Conservation (phyloP, 1,140 invertebrate genomes). For the Spodoptera litura region DNA sequence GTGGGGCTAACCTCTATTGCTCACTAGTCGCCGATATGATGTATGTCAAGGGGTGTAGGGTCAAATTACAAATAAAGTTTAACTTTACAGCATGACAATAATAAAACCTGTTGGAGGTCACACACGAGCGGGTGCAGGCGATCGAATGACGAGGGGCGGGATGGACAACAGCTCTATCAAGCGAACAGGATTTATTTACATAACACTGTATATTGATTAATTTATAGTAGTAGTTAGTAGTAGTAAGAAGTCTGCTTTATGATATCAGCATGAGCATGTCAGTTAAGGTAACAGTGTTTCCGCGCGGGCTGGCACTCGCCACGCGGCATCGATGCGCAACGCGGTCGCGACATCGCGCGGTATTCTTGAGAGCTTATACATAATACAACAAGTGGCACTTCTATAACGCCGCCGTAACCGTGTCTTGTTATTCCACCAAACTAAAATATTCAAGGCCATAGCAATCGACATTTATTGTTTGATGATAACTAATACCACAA, state of each 20-base stretch:
- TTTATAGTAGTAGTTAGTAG: not conserved
- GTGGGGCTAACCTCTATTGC: no score
- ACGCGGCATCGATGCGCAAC: conserved; percentile 16
- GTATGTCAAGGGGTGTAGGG: conserved; percentile 28
- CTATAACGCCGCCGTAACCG: no score
- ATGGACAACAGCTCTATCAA: conserved; percentile 26
- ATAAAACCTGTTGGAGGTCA: conserved; percentile 24
- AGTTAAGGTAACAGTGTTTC: conserved; percentile 44
- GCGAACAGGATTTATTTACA: not conserved
- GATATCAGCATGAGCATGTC: conserved; percentile 14
- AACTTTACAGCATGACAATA: conserved; percentile 2
- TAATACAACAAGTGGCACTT: not conserved
- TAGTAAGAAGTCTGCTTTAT: conserved; percentile 1
- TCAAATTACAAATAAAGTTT: not conserved
- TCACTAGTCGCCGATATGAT: not conserved
- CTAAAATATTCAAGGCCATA: no score
- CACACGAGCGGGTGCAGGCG: conserved; percentile 28
- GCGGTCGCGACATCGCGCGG: conserved; percentile 9
- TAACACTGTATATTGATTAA: not conserved
- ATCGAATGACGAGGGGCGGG: conserved; percentile 19
- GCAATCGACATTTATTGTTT: no score
- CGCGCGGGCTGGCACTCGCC: conserved; percentile 21
- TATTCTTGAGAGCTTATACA: not conserved
- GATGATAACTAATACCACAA: no score
- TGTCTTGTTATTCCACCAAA: no score